Conservation (phyloP, 2,113 vertebrate species). For the Clarias macrocephalus region DNA sequence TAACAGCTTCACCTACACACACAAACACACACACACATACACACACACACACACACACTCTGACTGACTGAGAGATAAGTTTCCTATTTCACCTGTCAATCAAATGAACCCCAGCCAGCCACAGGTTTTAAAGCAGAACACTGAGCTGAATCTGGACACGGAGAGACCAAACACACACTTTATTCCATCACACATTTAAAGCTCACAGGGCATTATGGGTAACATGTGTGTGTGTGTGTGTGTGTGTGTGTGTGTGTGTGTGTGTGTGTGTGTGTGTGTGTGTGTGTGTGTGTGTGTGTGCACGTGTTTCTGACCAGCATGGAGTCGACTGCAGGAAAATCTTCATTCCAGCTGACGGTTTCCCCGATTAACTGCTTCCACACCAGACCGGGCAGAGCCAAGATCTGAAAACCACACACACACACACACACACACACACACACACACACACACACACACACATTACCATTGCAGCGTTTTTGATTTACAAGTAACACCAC, state of each 20-base stretch:
- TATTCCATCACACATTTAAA: too few relatives aligned
- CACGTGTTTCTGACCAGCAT: slow-evolving; percentile 82
- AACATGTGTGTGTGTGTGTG: too few relatives aligned
- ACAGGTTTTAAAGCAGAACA: neutral
- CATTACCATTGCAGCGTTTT: too few relatives aligned
- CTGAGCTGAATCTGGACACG: too few relatives aligned
- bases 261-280: neutral
- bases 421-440: neutral
- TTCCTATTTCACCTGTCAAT: neutral
- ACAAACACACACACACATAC: slow-evolving; percentile 30
- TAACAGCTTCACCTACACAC: slow-evolving; percentile 86
- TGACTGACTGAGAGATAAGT: neutral
- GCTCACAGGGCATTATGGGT: neutral
- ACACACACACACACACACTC: too few relatives aligned
- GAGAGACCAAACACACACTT: too few relatives aligned
- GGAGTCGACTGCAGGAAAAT: slow-evolving; percentile 92
- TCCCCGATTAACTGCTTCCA: slow-evolving; percentile 97
- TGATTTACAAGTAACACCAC: neutral
- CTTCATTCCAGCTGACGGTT: slow-evolving; percentile 91
- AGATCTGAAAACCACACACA: slow-evolving; percentile 73
- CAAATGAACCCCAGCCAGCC: neutral
- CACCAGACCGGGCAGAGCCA: slow-evolving; percentile 92
- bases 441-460: too few relatives aligned
- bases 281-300: neutral
- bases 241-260: neutral